Evolutionary conservation across 2,113 vertebrate species (phyloP), one percentile per base, ranked within the genome.

Genomic region (Holacanthus passer): DNA sequence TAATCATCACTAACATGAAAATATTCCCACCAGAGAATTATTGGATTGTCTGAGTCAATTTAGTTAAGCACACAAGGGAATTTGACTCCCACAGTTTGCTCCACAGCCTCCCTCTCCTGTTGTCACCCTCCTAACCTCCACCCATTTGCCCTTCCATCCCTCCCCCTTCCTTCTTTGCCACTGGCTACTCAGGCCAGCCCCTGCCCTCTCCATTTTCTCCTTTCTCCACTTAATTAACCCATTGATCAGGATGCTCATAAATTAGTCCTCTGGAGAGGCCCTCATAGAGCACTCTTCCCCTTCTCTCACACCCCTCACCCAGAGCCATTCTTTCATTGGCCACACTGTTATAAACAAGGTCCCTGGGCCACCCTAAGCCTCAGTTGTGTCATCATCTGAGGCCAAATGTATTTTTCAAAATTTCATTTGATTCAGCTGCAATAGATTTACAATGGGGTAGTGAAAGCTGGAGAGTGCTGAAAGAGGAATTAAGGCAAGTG

Each of bases 191-290:
- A 62, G 52, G 52, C 66, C 53, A 55, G 24, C 53, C 59, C 45
- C 69, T 80, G 83, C 63, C 85, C 73, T 66, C 74, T 77, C 59
- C 66, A 73, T 77, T 86, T 86, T 87, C 79, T 83, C 73, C 70
- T 79, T 67, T 91, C 76, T 92, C 70, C 81, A 88, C 93, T 94
- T 94, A 94, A 95, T 94, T 92, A 95, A 94, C 87, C 81, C 90
- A 91, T 94, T 94, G 94, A 95, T 95, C 88, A 89, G 79, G 77
- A 77, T 68, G 72, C 90, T 84, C 85, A 92, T 92, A 95, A 93
- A 95, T 93, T 90, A 94, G 89, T 52, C 77, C 84, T 85, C 84
- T 55, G 68, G 88, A 89, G 89, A 89, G 86, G 73, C 88, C 81
- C 83, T 83, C 73, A 68, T 85, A 64, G 83, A 79, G 76, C 68